A percentile compares a stretch with the other conserved stretches of the same genome.
Conservation (phyloP, 2,797 vertebrate genomes). For the Chaenodraco wilsoni region DNA sequence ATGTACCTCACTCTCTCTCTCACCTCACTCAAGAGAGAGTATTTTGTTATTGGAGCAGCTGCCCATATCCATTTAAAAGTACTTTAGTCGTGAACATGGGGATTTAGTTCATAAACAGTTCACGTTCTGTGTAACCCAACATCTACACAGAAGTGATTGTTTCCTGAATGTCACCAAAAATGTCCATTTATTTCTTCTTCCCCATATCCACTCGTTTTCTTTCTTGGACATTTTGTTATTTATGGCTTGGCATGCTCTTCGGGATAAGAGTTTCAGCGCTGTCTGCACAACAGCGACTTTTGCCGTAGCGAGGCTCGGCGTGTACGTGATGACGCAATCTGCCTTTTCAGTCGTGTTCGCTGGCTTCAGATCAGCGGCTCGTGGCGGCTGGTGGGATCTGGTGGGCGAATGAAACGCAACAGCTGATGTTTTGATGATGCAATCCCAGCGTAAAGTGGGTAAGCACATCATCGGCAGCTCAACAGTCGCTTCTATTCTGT, state of each 20-base stretch:
- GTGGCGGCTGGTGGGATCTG: conserved; percentile 37
- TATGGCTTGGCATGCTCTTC: conserved; percentile 6
- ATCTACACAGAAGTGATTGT: conserved; percentile 27
- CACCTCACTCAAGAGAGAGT: background rate
- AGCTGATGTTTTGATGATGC: conserved; percentile 72
- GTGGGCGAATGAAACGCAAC: conserved; percentile 58
- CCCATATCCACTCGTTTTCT: conserved; percentile 5
- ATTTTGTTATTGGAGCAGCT: background rate
- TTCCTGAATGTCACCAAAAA: conserved; percentile 19
- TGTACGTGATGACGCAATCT: conserved; percentile 16
- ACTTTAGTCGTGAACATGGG: background rate
- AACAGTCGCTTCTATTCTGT: conserved; percentile 43
- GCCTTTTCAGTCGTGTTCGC: conserved; percentile 20
- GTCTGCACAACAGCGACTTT: background rate
- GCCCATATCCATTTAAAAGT: background rate
- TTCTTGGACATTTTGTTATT: conserved; percentile 36
- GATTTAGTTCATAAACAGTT: conserved; percentile 9
- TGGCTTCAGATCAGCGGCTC: conserved; percentile 48
- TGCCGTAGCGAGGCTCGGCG: conserved; percentile 2
- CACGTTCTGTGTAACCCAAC: conserved; percentile 18
- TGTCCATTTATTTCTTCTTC: background rate
- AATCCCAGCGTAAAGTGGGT: conserved; percentile 60
- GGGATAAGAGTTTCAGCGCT: background rate
- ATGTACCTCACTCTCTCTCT: too few relatives aligned
- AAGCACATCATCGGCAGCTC: conserved; percentile 54